phyloP scores from a whole-genome alignment of 2,888 invertebrate species.

The Patella caerulea region DNA sequence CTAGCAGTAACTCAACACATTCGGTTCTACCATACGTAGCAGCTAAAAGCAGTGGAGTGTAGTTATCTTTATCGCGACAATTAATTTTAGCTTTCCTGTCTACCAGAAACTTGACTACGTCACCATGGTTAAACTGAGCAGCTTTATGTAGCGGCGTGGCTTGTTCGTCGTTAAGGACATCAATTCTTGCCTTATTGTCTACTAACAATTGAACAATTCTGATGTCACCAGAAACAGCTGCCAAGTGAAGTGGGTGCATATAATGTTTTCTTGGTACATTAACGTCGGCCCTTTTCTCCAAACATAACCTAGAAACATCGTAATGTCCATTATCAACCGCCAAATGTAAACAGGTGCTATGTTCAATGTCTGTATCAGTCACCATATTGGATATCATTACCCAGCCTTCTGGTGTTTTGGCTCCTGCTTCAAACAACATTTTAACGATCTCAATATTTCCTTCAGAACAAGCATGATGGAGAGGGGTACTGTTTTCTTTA shows the following conservation, averaged over 20 bases:
- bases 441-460: constrained; percentile 72
- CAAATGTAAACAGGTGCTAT: constrained; percentile 87
- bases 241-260: constrained; percentile 88
- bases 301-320: constrained; percentile 77
- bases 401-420: constrained; percentile 74
- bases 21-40: constrained; percentile 69
- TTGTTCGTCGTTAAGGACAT: constrained; percentile 70
- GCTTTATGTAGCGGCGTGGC: constrained; percentile 73
- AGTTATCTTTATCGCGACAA: constrained; percentile 70
- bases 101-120: constrained; percentile 69
- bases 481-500: constrained; percentile 77
- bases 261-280: constrained; percentile 81
- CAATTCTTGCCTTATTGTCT: constrained; percentile 70
- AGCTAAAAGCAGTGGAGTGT: constrained; percentile 72
- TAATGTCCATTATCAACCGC: constrained; percentile 90
- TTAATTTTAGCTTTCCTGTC: constrained; percentile 71
- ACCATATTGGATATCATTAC: constrained; percentile 74
- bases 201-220: constrained; percentile 64
- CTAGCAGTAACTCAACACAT: constrained; percentile 67
- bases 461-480: constrained; percentile 88
- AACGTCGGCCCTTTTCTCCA: constrained; percentile 77
- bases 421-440: constrained; percentile 80
- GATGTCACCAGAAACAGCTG: constrained; percentile 72
- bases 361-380: constrained; percentile 84
- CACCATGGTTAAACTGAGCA: constrained; percentile 67